These are phyloP conservation scores for Podarcis muralis DNA, from an alignment of 2,113 vertebrate genomes.

Conservation along the genomic window DNA sequence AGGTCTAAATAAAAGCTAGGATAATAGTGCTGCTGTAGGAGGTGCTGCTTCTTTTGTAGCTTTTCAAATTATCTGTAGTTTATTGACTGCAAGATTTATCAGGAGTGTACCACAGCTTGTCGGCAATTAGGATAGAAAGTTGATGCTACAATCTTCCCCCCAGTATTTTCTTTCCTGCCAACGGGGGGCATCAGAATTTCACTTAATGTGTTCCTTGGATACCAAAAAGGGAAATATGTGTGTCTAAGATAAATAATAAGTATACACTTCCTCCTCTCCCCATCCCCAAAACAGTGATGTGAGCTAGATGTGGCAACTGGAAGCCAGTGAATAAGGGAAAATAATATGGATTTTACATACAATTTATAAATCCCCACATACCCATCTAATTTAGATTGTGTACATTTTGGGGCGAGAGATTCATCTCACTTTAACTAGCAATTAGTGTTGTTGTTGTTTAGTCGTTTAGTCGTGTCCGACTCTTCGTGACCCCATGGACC, in stretches of 20 bases:
- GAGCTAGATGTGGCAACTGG: not conserved
- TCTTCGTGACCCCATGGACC: too few species aligned
- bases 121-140: slow-evolving; percentile 71
- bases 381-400: not conserved
- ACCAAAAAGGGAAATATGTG: slow-evolving; percentile 16
- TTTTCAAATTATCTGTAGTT: slow-evolving; percentile 68
- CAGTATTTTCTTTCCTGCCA: slow-evolving; percentile 51
- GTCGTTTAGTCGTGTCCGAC: too few species aligned
- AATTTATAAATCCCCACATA: not conserved
- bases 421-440: not conserved
- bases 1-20: slow-evolving; percentile 69
- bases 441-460: too few species aligned
- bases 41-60: slow-evolving; percentile 67
- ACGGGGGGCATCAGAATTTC: slow-evolving; percentile 46
- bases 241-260: slow-evolving; percentile 22
- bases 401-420: not conserved
- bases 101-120: slow-evolving; percentile 58
- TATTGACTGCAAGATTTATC: slow-evolving; percentile 70
- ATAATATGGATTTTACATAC: not conserved
- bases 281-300: not conserved
- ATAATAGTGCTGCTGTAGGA: slow-evolving; percentile 71
- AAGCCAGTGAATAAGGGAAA: not conserved
- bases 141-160: slow-evolving; percentile 60
- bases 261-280: too few species aligned
- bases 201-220: slow-evolving; percentile 27